These are phyloP conservation scores for Chironomus striatipennis DNA, from an alignment of 1,140 invertebrate genomes.

Conservation along the genomic window DNA sequence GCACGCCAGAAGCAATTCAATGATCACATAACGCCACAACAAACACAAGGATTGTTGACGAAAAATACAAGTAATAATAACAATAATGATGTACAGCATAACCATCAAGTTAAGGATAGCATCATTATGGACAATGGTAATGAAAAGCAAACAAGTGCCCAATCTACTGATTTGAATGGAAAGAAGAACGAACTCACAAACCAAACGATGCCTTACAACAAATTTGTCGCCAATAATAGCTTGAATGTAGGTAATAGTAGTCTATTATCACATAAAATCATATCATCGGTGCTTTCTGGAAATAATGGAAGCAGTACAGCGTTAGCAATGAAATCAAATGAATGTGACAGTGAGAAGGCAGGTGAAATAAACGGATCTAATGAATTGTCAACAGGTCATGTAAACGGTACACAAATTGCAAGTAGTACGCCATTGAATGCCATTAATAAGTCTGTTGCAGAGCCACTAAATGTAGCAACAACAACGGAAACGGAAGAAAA, in stretches of 20 bases:
- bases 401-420: conserved; percentile 45
- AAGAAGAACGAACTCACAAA: conserved; percentile 88
- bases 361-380: conserved; percentile 30
- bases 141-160: conserved; percentile 1
- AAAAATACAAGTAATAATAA: not conserved
- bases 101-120: conserved; percentile 34
- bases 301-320: conserved; percentile 32
- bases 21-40: not conserved
- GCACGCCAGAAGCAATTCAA: conserved; percentile 35
- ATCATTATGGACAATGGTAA: conserved; percentile 29
- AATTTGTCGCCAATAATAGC: conserved; percentile 50
- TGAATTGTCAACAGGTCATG: conserved; percentile 33
- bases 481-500: conserved; percentile 27
- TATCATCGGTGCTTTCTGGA: not conserved
- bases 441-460: conserved; percentile 48
- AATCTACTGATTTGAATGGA: conserved; percentile 26
- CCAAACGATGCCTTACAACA: conserved; percentile 84
- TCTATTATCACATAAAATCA: conserved; percentile 29
- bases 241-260: conserved; percentile 32
- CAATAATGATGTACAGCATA: conserved; percentile 9
- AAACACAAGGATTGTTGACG: conserved; percentile 1
- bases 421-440: conserved; percentile 56
- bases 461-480: conserved; percentile 25
- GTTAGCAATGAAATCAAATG: conserved; percentile 30
- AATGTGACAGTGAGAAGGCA: conserved; percentile 25